Evolutionary conservation across 2,797 vertebrate genomes (phyloP).

Genomic region (Nyctalus aviator): DNA sequence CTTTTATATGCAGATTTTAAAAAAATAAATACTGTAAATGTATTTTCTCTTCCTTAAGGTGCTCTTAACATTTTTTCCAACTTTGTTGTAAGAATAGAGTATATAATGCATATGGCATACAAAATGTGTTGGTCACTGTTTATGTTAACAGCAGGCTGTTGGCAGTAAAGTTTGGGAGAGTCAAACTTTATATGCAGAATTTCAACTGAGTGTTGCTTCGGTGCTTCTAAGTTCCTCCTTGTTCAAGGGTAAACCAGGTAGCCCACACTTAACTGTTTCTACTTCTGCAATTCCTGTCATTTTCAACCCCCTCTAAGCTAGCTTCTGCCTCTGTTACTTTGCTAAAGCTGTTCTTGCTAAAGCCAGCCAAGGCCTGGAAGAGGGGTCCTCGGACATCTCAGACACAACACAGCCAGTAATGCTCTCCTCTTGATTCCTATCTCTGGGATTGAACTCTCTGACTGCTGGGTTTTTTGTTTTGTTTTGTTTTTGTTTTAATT

Average conservation of each 20-base stretch:
- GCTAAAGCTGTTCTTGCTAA: background rate
- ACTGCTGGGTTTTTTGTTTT: too few relatives aligned
- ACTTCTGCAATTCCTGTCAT: background rate
- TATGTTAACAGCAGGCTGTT: background rate
- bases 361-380: background rate
- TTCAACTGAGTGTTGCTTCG: background rate
- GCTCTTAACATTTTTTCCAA: background rate
- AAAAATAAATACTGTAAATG: background rate
- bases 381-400: background rate
- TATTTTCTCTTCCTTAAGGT: background rate
- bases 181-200: background rate
- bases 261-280: background rate
- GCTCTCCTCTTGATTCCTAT: background rate
- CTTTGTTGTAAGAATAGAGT: background rate
- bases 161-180: background rate
- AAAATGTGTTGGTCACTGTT: background rate
- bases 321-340: background rate
- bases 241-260: too few relatives aligned
- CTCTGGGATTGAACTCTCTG: background rate
- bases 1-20: background rate
- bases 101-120: background rate
- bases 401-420: accelerated
- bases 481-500: background rate
- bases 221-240: background rate
- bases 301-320: background rate